Evolutionary conservation across 1,140 invertebrate genomes (phyloP).

Genomic region (Zaprionus vittiger): DNA sequence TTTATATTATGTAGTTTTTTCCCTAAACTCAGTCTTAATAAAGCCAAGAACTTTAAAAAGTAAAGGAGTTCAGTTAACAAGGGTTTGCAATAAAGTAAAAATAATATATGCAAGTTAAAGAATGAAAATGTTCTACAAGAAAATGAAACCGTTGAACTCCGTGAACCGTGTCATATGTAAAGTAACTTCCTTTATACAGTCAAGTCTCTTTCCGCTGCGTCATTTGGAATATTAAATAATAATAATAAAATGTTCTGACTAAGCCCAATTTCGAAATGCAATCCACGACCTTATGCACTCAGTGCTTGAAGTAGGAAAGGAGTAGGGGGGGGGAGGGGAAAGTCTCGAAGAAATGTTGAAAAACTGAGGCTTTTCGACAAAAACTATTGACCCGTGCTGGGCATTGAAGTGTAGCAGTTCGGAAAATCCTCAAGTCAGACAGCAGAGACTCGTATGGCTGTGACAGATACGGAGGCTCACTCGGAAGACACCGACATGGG

Average conservation of each 20-base stretch:
- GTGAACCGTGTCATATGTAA: neutral
- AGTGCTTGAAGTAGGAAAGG: neutral
- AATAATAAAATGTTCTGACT: conserved; percentile 28
- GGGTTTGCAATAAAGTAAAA: too few species aligned
- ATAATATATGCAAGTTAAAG: too few species aligned
- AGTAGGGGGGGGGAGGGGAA: neutral
- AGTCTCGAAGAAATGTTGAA: conserved; percentile 1
- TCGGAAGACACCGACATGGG: conserved; percentile 21
- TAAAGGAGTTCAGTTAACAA: too few species aligned
- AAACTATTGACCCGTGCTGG: conserved; percentile 56
- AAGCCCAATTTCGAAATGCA: conserved; percentile 36
- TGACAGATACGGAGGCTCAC: conserved; percentile 40
- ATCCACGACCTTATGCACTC: conserved; percentile 52
- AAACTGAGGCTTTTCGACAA: conserved; percentile 28
- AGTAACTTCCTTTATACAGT: neutral
- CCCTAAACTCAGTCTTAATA: too few species aligned
- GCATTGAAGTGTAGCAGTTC: conserved; percentile 57
- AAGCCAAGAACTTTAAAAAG: too few species aligned
- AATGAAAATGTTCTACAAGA: too few species aligned
- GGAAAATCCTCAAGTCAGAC: conserved; percentile 51
- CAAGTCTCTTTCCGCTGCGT: conserved; percentile 12
- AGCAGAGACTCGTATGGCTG: conserved; percentile 15
- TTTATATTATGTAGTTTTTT: too few species aligned
- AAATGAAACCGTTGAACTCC: neutral
- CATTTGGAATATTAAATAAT: conserved; percentile 27